Evolutionary conservation across 2,888 invertebrate species (phyloP).

Genomic region (Dendrolimus pini): DNA sequence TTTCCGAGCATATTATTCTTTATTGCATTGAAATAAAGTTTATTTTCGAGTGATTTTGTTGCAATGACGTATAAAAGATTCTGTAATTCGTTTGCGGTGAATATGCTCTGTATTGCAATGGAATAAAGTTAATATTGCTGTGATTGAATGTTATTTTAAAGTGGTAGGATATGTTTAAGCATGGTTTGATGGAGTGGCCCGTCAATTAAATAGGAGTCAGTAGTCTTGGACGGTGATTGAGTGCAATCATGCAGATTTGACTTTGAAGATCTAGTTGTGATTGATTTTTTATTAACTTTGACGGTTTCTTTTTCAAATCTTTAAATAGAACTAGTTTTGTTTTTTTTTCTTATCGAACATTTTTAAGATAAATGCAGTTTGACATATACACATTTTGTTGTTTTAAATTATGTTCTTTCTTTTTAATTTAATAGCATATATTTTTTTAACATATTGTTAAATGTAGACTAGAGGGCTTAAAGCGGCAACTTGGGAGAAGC

Average conservation of each 20-base stretch:
- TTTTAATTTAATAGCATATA: too few relatives aligned
- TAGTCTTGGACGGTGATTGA: conserved; percentile 57
- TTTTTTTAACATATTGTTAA: too few relatives aligned
- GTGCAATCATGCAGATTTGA: conserved; percentile 63
- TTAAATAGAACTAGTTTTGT: not conserved
- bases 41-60: conserved; percentile 16
- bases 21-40: conserved; percentile 17
- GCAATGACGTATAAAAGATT: conserved; percentile 25
- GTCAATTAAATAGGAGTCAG: conserved; percentile 68
- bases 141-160: conserved; percentile 15
- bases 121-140: conserved; percentile 32
- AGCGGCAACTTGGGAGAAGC: too few relatives aligned
- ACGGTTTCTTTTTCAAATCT: not conserved
- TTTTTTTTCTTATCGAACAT: not conserved
- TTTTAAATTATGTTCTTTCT: too few relatives aligned
- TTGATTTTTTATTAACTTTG: conserved; percentile 2
- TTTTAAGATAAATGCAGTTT: too few relatives aligned
- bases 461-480: too few relatives aligned
- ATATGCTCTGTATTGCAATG: conserved; percentile 22
- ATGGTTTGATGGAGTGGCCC: conserved; percentile 70
- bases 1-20: conserved; percentile 9
- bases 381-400: too few relatives aligned
- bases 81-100: conserved; percentile 28
- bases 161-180: conserved; percentile 43
- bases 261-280: conserved; percentile 32